Base-by-base conservation (phyloP, 2,888 invertebrate genomes). In the Caenorhabditis japonica region DNA sequence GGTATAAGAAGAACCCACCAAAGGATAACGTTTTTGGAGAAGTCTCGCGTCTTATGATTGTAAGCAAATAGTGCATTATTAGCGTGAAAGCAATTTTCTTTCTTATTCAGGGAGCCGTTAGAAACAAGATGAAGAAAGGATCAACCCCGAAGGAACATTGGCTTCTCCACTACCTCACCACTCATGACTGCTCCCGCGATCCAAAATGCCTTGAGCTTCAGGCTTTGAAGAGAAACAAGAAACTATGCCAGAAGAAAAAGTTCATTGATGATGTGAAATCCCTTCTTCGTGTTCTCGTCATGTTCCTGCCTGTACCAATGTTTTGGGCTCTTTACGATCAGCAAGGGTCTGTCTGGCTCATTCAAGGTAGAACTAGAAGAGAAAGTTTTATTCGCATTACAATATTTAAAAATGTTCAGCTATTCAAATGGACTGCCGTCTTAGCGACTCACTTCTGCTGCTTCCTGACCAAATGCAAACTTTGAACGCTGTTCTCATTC, bases 321-420 rank as follows among this genome's bases (percentile, higher is more conserved):
- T 99, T 97, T 89, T 97, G 96, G 96, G 94, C 97, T 0, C 90
- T 97, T 0, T 97, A 93, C 88, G 97, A 97, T 88, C 97, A 97
- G 88, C 95, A 94, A 91, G 94, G 94, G 19, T 94, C 94, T 0
- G 90, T 93, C 71, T 95, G 95, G 95, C 94, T 94, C 0, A 92
- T 95, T 89, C 95, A 95, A 90, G 95, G 95, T 79, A 4, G n/a
- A 0, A 19, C n/a, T n/a, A n/a, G n/a, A n/a, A n/a, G n/a, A n/a
- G n/a, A n/a, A n/a, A n/a, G n/a, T n/a, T n/a, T n/a, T n/a, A n/a
- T n/a, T n/a, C n/a, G n/a, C n/a, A n/a, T n/a, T n/a, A n/a, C n/a
- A n/a, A n/a, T n/a, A n/a, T n/a, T n/a, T n/a, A n/a, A n/a, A n/a
- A n/a, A 17, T 33, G 30, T 46, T 39, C 55, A 77, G 81, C 74